These are phyloP conservation scores for Brenthis daphne DNA, from an alignment of 2,888 invertebrate species.

Conservation along the genomic window DNA sequence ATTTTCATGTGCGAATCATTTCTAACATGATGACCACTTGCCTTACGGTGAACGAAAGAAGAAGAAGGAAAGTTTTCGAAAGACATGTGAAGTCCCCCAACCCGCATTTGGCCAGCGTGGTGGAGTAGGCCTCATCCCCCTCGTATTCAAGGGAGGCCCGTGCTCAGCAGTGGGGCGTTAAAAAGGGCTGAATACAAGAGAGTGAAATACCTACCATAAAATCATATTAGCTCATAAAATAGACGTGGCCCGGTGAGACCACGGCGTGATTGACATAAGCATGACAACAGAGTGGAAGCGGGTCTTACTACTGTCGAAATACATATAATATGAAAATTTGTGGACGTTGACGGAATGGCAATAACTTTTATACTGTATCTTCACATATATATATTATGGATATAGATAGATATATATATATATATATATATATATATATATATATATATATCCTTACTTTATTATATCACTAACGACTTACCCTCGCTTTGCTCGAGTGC, in stretches of 20 bases:
- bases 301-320: constrained; percentile 26
- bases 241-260: constrained; percentile 26
- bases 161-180: too few relatives aligned
- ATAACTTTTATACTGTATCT: neutral
- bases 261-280: constrained; percentile 37
- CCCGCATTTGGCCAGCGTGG: too few relatives aligned
- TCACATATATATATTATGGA: neutral
- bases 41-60: too few relatives aligned
- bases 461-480: neutral
- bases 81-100: too few relatives aligned
- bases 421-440: too few relatives aligned
- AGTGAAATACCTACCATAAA: neutral
- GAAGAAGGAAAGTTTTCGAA: too few relatives aligned
- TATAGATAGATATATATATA: too few relatives aligned
- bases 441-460: too few relatives aligned
- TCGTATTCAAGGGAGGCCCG: too few relatives aligned
- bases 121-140: too few relatives aligned
- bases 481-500: neutral
- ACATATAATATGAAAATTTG: constrained; percentile 34
- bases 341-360: constrained; percentile 22
- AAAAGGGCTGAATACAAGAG: neutral
- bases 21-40: too few relatives aligned
- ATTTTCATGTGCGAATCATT: too few relatives aligned
- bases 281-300: constrained; percentile 34
- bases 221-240: constrained; percentile 17